These are phyloP conservation scores for Chloebia gouldiae DNA, from an alignment of 2,113 vertebrate genomes.

Conservation along the genomic window DNA sequence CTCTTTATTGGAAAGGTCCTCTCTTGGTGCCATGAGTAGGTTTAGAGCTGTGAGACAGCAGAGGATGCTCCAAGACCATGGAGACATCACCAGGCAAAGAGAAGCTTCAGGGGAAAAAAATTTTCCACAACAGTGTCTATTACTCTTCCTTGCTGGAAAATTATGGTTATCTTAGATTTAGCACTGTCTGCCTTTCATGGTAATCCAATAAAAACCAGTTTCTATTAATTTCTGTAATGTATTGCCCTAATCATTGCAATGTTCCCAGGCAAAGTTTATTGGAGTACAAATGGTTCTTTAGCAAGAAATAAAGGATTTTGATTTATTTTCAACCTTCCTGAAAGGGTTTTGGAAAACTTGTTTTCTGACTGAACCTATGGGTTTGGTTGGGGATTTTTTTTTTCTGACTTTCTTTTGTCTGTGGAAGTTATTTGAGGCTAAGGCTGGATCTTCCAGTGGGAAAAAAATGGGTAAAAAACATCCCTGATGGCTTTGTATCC, in stretches of 20 bases:
- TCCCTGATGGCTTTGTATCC: background rate
- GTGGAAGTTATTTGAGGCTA: background rate
- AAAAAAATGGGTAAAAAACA: background rate
- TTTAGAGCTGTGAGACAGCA: background rate
- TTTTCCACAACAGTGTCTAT: background rate
- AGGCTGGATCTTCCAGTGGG: background rate
- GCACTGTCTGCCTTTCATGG: background rate
- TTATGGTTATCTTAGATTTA: background rate
- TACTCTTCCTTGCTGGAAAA: background rate
- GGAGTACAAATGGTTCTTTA: background rate
- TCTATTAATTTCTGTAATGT: background rate
- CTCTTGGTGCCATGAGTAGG: accelerated
- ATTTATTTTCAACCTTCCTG: background rate
- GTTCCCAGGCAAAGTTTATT: background rate
- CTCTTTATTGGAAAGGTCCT: background rate
- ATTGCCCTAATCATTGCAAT: background rate
- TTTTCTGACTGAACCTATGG: background rate
- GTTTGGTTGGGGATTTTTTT: background rate
- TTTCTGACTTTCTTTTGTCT: background rate
- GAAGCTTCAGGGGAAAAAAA: background rate
- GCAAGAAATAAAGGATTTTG: background rate
- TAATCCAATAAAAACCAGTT: background rate
- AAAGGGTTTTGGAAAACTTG: background rate
- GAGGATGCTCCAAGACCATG: background rate
- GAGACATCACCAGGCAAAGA: background rate